These are phyloP conservation scores for Halictus ligatus DNA, from an alignment of 2,888 invertebrate genomes.

Conservation along the genomic window DNA sequence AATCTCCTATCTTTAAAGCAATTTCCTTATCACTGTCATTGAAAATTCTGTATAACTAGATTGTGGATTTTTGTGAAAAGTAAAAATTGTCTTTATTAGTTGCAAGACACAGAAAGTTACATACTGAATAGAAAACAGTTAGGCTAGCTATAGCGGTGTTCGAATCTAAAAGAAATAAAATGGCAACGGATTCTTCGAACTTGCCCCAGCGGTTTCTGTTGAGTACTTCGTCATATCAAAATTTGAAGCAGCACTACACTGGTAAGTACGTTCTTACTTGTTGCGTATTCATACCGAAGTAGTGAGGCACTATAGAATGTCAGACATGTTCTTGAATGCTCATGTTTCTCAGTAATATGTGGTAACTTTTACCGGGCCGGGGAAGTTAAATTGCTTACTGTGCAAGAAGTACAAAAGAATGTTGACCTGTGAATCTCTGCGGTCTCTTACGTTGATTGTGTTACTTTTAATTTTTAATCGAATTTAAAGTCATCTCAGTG, in stretches of 20 bases:
- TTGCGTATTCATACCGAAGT: slow-evolving; percentile 7
- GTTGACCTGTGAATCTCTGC: neutral
- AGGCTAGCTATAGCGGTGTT: neutral
- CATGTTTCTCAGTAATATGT: neutral
- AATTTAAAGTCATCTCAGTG: too few relatives aligned
- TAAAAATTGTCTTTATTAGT: too few relatives aligned
- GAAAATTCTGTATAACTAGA: neutral
- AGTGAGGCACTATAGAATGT: neutral
- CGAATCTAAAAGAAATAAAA: neutral
- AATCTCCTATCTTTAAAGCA: neutral
- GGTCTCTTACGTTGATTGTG: too few relatives aligned
- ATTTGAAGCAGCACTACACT: slow-evolving; percentile 1
- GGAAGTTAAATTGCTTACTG: neutral
- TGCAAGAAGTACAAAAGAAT: neutral
- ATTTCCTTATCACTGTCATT: neutral
- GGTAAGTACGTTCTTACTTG: neutral
- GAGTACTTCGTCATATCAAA: slow-evolving; percentile 2
- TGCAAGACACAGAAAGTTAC: too few relatives aligned
- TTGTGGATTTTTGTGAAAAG: too few relatives aligned
- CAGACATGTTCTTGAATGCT: neutral
- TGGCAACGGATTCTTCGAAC: slow-evolving; percentile 1
- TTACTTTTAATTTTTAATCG: neutral
- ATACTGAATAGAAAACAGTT: neutral
- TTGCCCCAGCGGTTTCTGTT: neutral
- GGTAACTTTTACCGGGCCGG: neutral